These are phyloP conservation scores for Cercopithecus mona DNA, from an alignment of 2,113 vertebrate species.

Conservation along the genomic window DNA sequence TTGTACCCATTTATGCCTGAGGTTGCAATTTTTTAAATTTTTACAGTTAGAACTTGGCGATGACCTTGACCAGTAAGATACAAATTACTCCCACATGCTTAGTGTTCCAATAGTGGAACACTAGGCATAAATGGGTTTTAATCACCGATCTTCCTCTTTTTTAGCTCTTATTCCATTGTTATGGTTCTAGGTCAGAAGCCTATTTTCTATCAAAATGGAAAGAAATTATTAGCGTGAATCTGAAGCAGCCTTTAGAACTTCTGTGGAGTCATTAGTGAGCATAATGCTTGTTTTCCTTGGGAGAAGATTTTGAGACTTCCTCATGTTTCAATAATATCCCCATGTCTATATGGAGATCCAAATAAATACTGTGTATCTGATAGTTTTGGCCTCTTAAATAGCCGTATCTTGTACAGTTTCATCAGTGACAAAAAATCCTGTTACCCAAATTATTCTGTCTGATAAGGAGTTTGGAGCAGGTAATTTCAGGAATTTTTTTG, in stretches of 20 bases:
- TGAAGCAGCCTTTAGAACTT: background rate
- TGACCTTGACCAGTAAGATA: no score
- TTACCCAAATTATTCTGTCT: background rate
- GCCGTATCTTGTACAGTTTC: background rate
- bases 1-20: no score
- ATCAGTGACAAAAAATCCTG: background rate
- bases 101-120: no score
- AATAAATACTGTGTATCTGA: background rate
- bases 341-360: background rate
- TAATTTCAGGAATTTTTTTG: background rate
- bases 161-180: background rate
- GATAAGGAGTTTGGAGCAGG: background rate
- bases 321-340: background rate
- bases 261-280: background rate
- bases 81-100: no score
- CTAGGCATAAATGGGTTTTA: no score
- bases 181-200: background rate
- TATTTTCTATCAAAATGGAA: background rate
- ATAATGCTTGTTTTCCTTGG: background rate
- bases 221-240: background rate
- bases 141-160: background rate
- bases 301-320: background rate
- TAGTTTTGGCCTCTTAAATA: background rate
- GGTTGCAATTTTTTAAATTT: no score
- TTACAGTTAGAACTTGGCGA: no score